Base-by-base conservation (phyloP, 2,888 invertebrate species). In the Cantharis lateralis region DNA sequence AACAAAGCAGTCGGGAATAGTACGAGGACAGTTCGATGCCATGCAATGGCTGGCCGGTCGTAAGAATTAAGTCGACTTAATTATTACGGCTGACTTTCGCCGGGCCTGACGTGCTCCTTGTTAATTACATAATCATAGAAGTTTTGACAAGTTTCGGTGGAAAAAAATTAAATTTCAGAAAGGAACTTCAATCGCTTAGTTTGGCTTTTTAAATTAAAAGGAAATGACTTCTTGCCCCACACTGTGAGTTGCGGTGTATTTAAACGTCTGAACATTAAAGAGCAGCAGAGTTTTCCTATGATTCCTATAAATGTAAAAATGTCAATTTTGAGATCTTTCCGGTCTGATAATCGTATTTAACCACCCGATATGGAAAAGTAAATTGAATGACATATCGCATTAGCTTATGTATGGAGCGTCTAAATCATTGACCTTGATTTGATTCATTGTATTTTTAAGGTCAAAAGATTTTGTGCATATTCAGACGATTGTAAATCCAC, bases 401-500 rank as follows among this genome's bases (percentile, higher is more conserved):
- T n/a, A 66, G 64, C 20, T 64, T 32, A 32, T 32, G 32, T 32
- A 13, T 13, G 32, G 32, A 32, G 64, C 20, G 64, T 18, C 64
- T 18, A 64, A 64, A 64, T 64, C 20, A 15, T 64, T 64, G 20
- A 13, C 64, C 64, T 66, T 66, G 64, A 20, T 2, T 66, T 66
- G 18, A 66, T 66, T 66, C 64, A 66, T 66, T 66, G 24, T 48
- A 48, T 13, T 13, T 66, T 66, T 66, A 20, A 66, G 64, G 64
- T 66, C 64, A 66, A 66, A 66, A 66, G 13, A 13, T 66, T 66
- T 48, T 61, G 62, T 70, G 70, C 72, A 77, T 77, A 66, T 77
- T 20, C 68, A 77, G 77, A 77, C 77, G 77, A 48, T 74, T 77
- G 77, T 70, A 77, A 77, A 77, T 70, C 20, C 11, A 69, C 77